Evolutionary conservation across 2,797 vertebrate species (phyloP).

Genomic region (Distichodus sexfasciatus): DNA sequence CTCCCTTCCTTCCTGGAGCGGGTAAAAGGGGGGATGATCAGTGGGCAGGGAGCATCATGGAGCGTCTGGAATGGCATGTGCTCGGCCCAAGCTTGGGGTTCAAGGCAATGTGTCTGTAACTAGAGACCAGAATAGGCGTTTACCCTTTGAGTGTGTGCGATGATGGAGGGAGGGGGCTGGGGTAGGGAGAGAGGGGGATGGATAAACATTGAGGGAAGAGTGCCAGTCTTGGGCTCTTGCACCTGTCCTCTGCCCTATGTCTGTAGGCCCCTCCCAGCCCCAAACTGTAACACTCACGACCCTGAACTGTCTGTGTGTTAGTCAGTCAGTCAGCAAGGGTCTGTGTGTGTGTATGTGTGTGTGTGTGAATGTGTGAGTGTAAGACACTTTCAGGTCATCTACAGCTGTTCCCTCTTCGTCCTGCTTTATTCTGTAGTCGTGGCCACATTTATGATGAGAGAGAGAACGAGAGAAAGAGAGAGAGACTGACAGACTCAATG

Average conservation of each 20-base stretch:
- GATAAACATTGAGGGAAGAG: conserved; percentile 77
- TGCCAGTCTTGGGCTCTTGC: conserved; percentile 59
- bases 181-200: conserved; percentile 55
- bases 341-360: conserved; percentile 29
- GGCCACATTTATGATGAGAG: conserved; percentile 64
- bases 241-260: conserved; percentile 73
- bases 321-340: conserved; percentile 33
- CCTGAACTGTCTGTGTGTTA: conserved; percentile 41
- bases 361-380: conserved; percentile 36
- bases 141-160: conserved; percentile 77
- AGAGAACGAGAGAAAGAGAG: conserved; percentile 28
- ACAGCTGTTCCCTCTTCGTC: conserved; percentile 59
- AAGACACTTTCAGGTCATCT: conserved; percentile 62
- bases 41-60: conserved; percentile 62
- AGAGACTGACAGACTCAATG: conserved; percentile 37
- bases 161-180: conserved; percentile 40
- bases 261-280: conserved; percentile 22
- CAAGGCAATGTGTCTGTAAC: conserved; percentile 77
- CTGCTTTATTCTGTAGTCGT: conserved; percentile 45
- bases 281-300: conserved; percentile 10
- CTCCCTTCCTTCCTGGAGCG: conserved; percentile 58
- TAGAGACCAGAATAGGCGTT: conserved; percentile 81
- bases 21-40: conserved; percentile 65
- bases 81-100: conserved; percentile 64
- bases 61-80: conserved; percentile 76